A percentile compares a stretch with the other conserved stretches of the same genome.
Conservation (phyloP, 1,140 invertebrate genomes). For the Chironomus striatipennis region DNA sequence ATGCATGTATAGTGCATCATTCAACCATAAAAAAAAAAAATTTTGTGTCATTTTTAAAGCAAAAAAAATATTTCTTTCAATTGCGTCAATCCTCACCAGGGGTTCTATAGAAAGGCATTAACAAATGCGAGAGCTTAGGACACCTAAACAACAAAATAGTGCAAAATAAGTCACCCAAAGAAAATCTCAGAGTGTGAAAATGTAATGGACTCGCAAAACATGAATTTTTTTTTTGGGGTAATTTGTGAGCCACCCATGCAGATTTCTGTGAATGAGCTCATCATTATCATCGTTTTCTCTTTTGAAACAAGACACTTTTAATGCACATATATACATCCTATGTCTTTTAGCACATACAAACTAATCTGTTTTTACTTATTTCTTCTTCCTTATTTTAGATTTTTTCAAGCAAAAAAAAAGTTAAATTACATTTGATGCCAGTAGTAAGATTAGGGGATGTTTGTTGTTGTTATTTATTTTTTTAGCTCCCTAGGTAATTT, state of each 20-base stretch:
- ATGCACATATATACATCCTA: not conserved
- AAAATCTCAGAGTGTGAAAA: not conserved
- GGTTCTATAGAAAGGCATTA: too few relatives aligned
- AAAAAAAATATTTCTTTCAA: too few relatives aligned
- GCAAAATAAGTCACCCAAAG: not conserved
- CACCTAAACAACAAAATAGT: not conserved
- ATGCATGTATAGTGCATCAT: too few relatives aligned
- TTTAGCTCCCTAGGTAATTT: not conserved
- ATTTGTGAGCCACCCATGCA: not conserved
- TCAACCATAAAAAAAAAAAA: too few relatives aligned
- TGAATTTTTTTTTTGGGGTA: not conserved
- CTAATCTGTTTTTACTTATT: too few relatives aligned
- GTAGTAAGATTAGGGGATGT: not conserved
- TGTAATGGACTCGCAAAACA: not conserved
- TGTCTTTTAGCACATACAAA: too few relatives aligned
- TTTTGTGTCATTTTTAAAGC: too few relatives aligned
- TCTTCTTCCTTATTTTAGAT: not conserved
- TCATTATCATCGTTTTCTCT: not conserved
- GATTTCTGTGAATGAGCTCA: not conserved
- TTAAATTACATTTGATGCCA: not conserved
- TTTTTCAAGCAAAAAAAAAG: not conserved
- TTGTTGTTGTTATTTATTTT: not conserved
- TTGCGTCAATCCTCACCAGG: too few relatives aligned
- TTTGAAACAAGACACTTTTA: not conserved
- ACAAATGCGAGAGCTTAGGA: too few relatives aligned